Evolutionary conservation across 2,888 invertebrate genomes (phyloP), one percentile per base, ranked within the genome.

Genomic region (Abrostola tripartita): DNA sequence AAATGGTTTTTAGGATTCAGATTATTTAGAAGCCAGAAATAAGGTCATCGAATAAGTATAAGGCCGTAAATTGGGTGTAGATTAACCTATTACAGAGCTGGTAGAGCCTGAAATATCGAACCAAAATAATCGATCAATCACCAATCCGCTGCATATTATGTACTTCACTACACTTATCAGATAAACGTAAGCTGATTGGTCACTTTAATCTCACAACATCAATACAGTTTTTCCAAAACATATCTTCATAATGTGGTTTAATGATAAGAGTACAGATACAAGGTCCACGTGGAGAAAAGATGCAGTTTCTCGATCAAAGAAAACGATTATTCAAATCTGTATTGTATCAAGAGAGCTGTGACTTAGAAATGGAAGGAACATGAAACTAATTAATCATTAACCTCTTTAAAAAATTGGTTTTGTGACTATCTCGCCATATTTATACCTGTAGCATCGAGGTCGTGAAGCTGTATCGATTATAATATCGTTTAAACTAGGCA

Each of bases 121-220:
- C 53, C 12, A 37, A 59, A 54, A 57, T 69, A 79, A 89, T 91
- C 88, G 88, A 91, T 88, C 86, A 87, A 86, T 86, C 85, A 81
- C 64, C 76, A 78, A 83, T 84, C 81, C 68, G 62, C 65, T 79
- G 66, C 62, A 67, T 76, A 77, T 71, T 75, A 72, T 75, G 66
- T 75, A 82, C 76, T 76, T 79, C 74, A 81, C 76, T 70, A 79
- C 72, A 74, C 59, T 89, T 92, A 92, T 92, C 92, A 79, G 91
- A 92, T 92, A 92, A 89, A 81, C 68, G 71, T 82, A 81, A 87
- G 83, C 85, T 83, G 83, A 90, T 89, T 89, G 88, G 76, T 83
- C 81, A 80, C 76, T 83, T 83, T 85, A 87, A 88, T 90, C 88
- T 86, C 85, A 66, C 80, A 76, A 84, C 84, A 87, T 79, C 85